These are phyloP conservation scores for Drepana arcuata DNA, from an alignment of 1,140 invertebrate species.

Conservation along the genomic window DNA sequence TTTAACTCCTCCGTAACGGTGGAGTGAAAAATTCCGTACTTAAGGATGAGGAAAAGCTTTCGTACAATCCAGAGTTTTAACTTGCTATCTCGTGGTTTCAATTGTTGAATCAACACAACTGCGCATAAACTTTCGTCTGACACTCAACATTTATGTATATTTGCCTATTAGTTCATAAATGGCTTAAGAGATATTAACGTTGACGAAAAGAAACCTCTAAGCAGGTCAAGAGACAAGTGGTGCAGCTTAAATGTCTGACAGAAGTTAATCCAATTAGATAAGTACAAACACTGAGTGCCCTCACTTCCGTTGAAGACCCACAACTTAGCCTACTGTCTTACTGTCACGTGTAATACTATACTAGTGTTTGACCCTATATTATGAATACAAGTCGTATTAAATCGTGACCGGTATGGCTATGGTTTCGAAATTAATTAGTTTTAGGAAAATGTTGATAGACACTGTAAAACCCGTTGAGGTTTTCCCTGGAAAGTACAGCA, in stretches of 20 bases:
- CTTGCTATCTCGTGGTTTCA: too few relatives aligned
- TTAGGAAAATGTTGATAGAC: not conserved
- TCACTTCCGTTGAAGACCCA: conserved; percentile 65
- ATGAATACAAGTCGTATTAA: not conserved
- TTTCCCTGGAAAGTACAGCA: too few relatives aligned
- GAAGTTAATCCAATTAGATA: conserved; percentile 66
- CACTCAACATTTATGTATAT: too few relatives aligned
- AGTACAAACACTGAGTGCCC: conserved; percentile 64
- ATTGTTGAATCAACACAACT: too few relatives aligned
- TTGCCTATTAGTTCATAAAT: conserved; percentile 11
- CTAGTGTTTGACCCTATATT: not conserved
- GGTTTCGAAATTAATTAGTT: not conserved
- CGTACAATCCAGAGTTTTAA: too few relatives aligned
- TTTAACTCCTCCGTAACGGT: too few relatives aligned
- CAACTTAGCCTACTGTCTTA: conserved; percentile 66
- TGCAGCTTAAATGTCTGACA: conserved; percentile 62
- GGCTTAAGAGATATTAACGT: conserved; percentile 21
- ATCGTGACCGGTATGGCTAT: not conserved
- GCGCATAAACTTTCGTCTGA: too few relatives aligned
- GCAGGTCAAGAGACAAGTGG: conserved; percentile 52
- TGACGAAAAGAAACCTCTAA: conserved; percentile 64
- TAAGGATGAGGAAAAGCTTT: too few relatives aligned
- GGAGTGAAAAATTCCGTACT: too few relatives aligned
- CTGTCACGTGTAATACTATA: conserved; percentile 30
- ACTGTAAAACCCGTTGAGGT: too few relatives aligned